Conservation (phyloP, 2,113 vertebrate genomes). For the Mustela nigripes region DNA sequence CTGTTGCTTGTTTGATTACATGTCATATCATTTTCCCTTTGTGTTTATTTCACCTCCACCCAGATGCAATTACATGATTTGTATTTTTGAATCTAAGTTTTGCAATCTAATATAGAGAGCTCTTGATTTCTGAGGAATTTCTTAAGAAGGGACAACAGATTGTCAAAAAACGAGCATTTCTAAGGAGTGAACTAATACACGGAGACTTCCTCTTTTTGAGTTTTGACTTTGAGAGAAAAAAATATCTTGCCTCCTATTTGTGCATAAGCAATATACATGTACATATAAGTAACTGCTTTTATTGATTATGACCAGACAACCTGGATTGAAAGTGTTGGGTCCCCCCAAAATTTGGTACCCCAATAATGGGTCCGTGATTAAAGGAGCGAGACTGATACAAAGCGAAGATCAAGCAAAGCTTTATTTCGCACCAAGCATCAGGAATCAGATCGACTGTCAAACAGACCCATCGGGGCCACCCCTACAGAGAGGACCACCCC, state of each 20-base stretch:
- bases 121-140: not conserved
- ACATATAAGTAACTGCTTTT: not conserved
- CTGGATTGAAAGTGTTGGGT: not conserved
- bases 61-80: not conserved
- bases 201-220: not conserved
- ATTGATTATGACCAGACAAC: not conserved
- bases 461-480: no score
- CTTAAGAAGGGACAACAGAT: not conserved
- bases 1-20: not conserved
- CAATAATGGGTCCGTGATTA: no score
- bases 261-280: not conserved
- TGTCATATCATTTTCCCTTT: not conserved
- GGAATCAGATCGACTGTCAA: no score
- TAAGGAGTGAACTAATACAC: not conserved
- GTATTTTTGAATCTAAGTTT: slow-evolving; percentile 40
- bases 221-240: slow-evolving; percentile 8
- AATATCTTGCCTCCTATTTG: not conserved
- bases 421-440: no score
- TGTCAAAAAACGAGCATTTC: not conserved
- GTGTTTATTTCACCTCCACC: not conserved
- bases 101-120: not conserved
- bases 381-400: no score
- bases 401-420: no score
- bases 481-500: no score
- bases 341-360: no score